Conservation (phyloP, 2,113 vertebrate species). For the Laticauda laticaudata region DNA sequence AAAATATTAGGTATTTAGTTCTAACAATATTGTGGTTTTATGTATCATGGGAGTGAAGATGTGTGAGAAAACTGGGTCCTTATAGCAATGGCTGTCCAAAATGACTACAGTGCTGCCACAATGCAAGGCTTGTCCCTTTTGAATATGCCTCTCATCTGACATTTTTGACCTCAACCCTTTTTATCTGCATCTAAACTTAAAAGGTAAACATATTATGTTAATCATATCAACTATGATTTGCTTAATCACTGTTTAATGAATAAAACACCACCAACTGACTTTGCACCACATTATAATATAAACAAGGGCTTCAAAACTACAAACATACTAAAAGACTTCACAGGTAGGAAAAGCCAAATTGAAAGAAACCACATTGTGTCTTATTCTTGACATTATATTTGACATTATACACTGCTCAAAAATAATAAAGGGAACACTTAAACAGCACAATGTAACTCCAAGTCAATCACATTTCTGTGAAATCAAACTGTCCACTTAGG, state of each 20-base stretch:
- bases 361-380: background rate
- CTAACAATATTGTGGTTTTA: background rate
- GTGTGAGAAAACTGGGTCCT: background rate
- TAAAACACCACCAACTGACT: background rate
- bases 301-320: background rate
- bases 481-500: no score
- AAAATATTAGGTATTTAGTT: conserved; percentile 8
- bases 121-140: background rate
- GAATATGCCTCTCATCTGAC: background rate
- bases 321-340: background rate
- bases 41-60: background rate
- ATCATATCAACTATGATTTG: background rate
- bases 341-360: background rate
- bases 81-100: background rate
- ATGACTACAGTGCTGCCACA: background rate
- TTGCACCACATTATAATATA: background rate
- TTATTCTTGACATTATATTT: background rate
- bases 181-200: background rate
- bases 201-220: background rate
- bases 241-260: background rate
- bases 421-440: no score
- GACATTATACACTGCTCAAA: no score
- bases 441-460: no score
- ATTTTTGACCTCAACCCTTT: background rate
- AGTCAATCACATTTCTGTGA: no score